Evolutionary conservation across 2,888 invertebrate genomes (phyloP).

Genomic region (Eupithecia insigniata): DNA sequence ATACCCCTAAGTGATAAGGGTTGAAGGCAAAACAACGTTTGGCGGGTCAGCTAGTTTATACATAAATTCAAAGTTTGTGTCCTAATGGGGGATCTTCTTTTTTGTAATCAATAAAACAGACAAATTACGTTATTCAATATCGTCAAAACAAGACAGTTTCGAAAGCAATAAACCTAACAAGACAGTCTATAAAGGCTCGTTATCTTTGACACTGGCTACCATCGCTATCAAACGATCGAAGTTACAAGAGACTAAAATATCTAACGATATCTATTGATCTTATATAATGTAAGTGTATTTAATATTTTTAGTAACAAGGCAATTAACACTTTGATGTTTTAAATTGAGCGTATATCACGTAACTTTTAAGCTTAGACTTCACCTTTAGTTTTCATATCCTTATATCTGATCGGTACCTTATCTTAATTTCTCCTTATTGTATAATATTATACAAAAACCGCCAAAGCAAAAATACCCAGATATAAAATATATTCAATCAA

Average conservation of each 20-base stretch:
- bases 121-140: constrained; percentile 31
- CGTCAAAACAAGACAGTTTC: constrained; percentile 31
- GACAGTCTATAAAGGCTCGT: constrained; percentile 48
- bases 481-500: constrained; percentile 25
- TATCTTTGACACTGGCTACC: constrained; percentile 48
- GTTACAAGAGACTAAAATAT: constrained; percentile 15
- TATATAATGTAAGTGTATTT: constrained; percentile 8
- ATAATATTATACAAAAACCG: too few species aligned
- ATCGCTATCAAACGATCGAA: constrained; percentile 25
- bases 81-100: too few species aligned
- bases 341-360: background rate
- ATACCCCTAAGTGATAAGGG: too few species aligned
- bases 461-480: background rate
- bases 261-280: constrained; percentile 8
- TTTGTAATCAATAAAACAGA: constrained; percentile 28
- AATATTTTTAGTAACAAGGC: constrained; percentile 9
- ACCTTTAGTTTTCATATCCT: background rate
- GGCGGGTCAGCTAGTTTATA: too few species aligned
- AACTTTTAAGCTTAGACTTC: background rate
- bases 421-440: too few species aligned
- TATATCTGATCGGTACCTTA: too few species aligned
- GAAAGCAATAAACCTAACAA: constrained; percentile 51
- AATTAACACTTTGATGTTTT: constrained; percentile 9
- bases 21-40: too few species aligned
- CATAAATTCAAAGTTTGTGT: too few species aligned